Base-by-base conservation (phyloP, 2,797 vertebrate species). In the Gambelia wislizenii region DNA sequence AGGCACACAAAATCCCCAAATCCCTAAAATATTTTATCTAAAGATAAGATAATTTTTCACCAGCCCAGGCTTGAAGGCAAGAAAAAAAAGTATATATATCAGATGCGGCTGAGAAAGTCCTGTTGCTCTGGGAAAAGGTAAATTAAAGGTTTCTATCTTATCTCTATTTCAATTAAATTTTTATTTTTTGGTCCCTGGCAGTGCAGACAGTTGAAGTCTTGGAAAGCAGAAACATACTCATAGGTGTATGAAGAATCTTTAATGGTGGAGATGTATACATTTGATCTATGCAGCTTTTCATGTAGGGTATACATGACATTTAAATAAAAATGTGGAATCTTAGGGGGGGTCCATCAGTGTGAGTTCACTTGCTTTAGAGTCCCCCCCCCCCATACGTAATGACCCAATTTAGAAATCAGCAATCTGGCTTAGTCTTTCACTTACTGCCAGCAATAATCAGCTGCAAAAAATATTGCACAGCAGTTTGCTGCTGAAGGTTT, bases 121-220 rank as follows among this genome's bases (percentile, higher is more conserved):
- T 91, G 92, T 94, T 95, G 95, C 96, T 96, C 88, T 94, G 96
- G 96, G 96, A 96, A 91, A 96, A 96, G 94, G 95, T 92, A 96
- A 96, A 97, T 96, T 96, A 96, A 96, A 96, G 96, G 94, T 93
- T 96, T 95, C 95, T 96, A 92, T 96, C 96, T 96, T 97, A 96
- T 96, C 94, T 95, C 88, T 96, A 95, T 96, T 97, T 96, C 96
- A 97, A 96, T 96, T 97, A 96, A 94, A 95, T 94, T 96, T 96
- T 96, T 96, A 96, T 92, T 96, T 84, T 96, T 96, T 95, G 93
- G 95, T 97, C 85, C 91, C 93, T 89, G 82, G 87, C 93, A 96
- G 94, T 91, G 92, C 88, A 94, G 95, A 83, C 78, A 30, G 81
- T 91, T 94, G 93, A 97, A 97, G 91, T 92, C 95, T 95, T 96